Percentiles rank a stretch among this genome's conserved stretches.
Conservation (phyloP, 1,140 invertebrate species). For the Aporrectodea caliginosa region DNA sequence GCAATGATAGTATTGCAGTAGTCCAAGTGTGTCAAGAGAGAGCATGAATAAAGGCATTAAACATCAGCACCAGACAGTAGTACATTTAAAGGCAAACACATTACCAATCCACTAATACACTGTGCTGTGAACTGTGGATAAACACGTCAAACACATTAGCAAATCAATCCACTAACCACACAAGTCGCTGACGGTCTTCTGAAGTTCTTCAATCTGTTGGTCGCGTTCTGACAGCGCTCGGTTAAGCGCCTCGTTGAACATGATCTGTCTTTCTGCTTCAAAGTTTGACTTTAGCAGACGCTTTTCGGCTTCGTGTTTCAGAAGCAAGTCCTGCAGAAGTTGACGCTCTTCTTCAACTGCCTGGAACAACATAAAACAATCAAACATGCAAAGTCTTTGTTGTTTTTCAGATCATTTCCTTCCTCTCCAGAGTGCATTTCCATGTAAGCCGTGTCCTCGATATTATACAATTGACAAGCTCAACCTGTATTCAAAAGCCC, state of each 20-base stretch:
- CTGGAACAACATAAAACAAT: no score
- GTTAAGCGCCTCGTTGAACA: slow-evolving; percentile 63
- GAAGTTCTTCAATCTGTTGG: slow-evolving; percentile 65
- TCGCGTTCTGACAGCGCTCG: slow-evolving; percentile 70
- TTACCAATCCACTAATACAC: neutral
- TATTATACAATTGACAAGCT: no score
- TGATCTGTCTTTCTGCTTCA: slow-evolving; percentile 36
- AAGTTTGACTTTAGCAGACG: neutral
- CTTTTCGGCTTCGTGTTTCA: neutral
- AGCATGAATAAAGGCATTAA: no score
- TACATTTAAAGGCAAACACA: neutral
- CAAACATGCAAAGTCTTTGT: no score
- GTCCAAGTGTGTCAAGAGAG: no score
- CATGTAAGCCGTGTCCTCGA: no score
- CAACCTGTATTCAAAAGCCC: no score
- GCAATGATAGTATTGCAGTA: no score
- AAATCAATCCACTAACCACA: slow-evolving; percentile 59
- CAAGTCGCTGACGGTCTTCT: slow-evolving; percentile 62
- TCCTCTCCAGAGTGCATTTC: no score
- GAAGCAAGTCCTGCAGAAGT: neutral
- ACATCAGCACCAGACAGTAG: neutral
- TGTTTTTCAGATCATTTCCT: no score
- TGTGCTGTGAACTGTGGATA: neutral
- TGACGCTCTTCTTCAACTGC: no score
- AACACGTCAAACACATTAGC: no score